Percentiles rank a stretch among this genome's conserved stretches.
phyloP scores from a whole-genome alignment of 2,797 vertebrate genomes.

The Pangasius macronema region DNA sequence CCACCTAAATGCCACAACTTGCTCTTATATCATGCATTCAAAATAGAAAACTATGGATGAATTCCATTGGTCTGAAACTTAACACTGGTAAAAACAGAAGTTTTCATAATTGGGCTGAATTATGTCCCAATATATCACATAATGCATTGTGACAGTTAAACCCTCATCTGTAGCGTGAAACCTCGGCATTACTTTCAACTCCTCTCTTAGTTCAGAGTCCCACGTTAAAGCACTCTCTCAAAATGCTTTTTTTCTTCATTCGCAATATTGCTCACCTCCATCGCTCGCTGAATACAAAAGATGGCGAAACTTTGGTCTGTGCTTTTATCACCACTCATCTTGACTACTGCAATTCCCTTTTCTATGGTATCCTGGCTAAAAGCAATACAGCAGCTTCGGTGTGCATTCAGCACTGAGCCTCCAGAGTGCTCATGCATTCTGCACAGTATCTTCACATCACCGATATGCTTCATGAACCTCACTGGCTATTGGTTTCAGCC shows the following conservation, averaged over 20 bases:
- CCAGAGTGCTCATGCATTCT: neutral
- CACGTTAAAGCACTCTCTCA: neutral
- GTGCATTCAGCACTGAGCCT: neutral
- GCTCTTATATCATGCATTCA: neutral
- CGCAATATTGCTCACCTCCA: neutral
- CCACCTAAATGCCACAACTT: neutral
- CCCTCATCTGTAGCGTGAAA: neutral
- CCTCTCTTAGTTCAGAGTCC: neutral
- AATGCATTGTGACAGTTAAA: neutral
- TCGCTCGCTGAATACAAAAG: neutral
- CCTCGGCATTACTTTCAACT: neutral
- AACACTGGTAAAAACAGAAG: neutral
- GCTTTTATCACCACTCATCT: conserved; percentile 21
- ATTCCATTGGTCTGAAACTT: too few species aligned
- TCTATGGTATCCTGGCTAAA: neutral
- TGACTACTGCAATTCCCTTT: conserved; percentile 3
- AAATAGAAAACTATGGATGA: neutral
- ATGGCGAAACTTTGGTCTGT: neutral
- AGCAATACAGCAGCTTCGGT: conserved; percentile 6
- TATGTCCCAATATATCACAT: neutral
- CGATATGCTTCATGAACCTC: neutral
- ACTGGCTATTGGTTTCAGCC: conserved; percentile 5
- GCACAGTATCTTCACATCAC: conserved; percentile 19
- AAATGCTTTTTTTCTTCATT: neutral
- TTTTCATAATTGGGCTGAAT: neutral